Percentiles rank a stretch among this genome's conserved stretches.
Conservation (phyloP, 2,797 vertebrate species). For the Ctenopoma multispine region DNA sequence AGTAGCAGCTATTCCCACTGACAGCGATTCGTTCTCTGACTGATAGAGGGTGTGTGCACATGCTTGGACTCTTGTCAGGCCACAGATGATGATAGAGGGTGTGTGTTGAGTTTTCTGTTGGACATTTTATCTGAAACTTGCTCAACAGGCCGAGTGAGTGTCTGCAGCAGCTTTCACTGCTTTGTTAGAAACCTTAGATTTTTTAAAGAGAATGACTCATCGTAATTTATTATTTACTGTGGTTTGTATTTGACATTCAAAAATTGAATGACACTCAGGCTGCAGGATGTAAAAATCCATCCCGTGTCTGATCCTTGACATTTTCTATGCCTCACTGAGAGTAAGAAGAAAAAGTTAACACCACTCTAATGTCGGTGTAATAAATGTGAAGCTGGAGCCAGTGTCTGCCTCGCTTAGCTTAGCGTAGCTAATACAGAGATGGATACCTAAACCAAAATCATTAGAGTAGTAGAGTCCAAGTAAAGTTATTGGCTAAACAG, state of each 20-base stretch:
- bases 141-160: constrained; percentile 41
- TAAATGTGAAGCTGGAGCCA: neutral
- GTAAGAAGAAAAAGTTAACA: neutral
- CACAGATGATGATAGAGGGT: neutral
- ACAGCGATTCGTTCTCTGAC: too few relatives aligned
- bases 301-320: neutral
- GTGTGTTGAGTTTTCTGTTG: neutral
- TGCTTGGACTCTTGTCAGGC: too few relatives aligned
- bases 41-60: too few relatives aligned
- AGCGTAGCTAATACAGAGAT: too few relatives aligned
- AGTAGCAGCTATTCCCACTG: too few relatives aligned
- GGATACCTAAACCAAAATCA: too few relatives aligned
- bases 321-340: neutral
- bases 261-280: neutral
- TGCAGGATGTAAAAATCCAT: neutral
- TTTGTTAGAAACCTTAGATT: neutral
- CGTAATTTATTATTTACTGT: neutral
- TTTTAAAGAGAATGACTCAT: constrained; percentile 21
- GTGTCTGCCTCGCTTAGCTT: too few relatives aligned
- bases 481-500: too few relatives aligned
- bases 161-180: neutral
- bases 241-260: neutral
- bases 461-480: too few relatives aligned
- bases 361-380: neutral
- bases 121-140: constrained; percentile 31